Evolutionary conservation across 92 coral and sea anemone species (phyloP), one percentile per base, ranked within the genome.

Genomic region (Porites evermanni): DNA sequence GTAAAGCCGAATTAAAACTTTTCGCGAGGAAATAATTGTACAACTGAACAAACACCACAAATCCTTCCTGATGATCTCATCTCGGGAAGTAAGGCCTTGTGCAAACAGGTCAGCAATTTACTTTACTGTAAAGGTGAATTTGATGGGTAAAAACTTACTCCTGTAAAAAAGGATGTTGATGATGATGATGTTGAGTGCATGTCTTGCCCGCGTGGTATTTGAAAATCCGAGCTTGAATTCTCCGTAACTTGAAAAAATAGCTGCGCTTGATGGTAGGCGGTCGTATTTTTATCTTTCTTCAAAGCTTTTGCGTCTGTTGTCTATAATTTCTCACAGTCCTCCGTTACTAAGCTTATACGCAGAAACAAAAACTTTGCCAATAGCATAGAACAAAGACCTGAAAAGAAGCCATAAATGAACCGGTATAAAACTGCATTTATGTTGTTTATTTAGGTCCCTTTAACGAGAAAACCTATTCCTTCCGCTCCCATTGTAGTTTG

Each of bases 321-420:
- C 54, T 67, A 64, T 21, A 1, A 23, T 52, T 53, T 80, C 18
- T 32, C 0, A 23, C 65, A 69, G 74, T 80, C 68, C 8, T 13
- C 52, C 75, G 66, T 23, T 2, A 80, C 52, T 67, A 67, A 64
- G 76, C 75, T 19, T 4, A 19, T 12, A 60, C 21, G 51, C 38
- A 65, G 50, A 13, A 64, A 78, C 82, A 64, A 64, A 78, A 64
- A 69, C 38, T 4, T 69, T 72, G 77, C 8, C 58, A 83, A 72
- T 47, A 53, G 61, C 87, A 18, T 1, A 7, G 69, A 60, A 83
- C 87, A 60, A 82, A 56, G 87, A 59, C 72, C 64, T 70, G 75
- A 71, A 72, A 71, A 83, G 72, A 59, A 68, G 86, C 78, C 69
- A 68, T 81, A 10, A 81, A 81, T 81, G 80, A 69, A 51, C 79